Evolutionary conservation across 2,797 vertebrate genomes (phyloP), one percentile per base, ranked within the genome.

Genomic region (Sebastes paucispinis): DNA sequence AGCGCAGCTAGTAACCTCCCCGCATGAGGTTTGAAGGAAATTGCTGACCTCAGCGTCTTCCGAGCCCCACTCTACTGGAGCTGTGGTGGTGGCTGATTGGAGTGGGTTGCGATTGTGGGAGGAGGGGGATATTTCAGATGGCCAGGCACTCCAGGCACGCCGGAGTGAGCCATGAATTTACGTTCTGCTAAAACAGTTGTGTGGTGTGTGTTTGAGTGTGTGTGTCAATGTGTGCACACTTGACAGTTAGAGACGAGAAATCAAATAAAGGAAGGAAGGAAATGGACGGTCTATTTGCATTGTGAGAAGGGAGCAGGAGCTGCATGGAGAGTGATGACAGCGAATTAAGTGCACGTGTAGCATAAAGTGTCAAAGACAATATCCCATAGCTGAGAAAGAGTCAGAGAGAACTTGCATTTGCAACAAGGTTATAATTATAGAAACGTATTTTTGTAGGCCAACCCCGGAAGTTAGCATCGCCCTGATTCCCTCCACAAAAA

Each of bases 21-120:
- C 60, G 79, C 81, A 77, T 81, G 87, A 89, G 89, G 85, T 85
- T 91, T 81, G 80, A 84, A 91, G 81, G 78, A 91, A 94, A 93
- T 67, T 74, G 94, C 93, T 92, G 93, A 93, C 87, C 89, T 95
- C 90, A 91, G 92, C 93, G 81, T 92, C 89, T 93, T 83, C 65
- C 8, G 29, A 79, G 75, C 64, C 80, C 73, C 80, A 75, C 88
- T 86, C 80, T 72, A 60, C 84, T 85, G 80, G 78, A 90, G 88
- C 9, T 91, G 90, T 72, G 86, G 91, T 87, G 58, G 76, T 20
- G 75, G 87, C 81, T 90, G 83, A 88, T 87, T 85, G 67, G 80
- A 88, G 82, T 81, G 90, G 84, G 84, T 65, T 47, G 32, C 11
- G 4, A 82, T 81, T 79, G 86, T 76, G 82, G 84, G 84, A 75